Evolutionary conservation across 1,140 invertebrate genomes (phyloP).

Genomic region (Rhysida immarginata): DNA sequence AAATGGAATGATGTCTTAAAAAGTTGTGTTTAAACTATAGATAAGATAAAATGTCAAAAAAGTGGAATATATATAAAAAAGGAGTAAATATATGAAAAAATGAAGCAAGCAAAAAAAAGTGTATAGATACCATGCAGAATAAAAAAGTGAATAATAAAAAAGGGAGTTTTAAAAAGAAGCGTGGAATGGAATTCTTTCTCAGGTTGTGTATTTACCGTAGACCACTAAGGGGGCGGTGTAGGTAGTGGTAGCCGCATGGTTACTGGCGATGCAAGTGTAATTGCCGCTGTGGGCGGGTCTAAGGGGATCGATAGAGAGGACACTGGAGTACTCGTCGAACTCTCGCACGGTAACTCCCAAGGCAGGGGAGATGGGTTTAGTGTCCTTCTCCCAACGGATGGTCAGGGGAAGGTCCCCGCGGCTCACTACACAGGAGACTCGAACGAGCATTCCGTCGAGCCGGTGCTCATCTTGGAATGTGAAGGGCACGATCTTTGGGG

Average conservation of each 20-base stretch:
- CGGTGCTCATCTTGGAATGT: slow-evolving; percentile 26
- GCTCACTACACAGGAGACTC: slow-evolving; percentile 78
- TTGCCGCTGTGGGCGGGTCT: slow-evolving; percentile 25
- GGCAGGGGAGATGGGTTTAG: slow-evolving; percentile 23
- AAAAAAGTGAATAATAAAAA: background rate
- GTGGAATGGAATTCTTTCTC: slow-evolving; percentile 1
- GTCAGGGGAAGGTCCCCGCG: slow-evolving; percentile 39
- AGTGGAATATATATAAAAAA: too few species aligned
- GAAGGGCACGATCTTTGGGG: slow-evolving; percentile 34
- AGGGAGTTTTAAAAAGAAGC: background rate
- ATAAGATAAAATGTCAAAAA: too few species aligned
- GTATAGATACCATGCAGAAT: too few species aligned
- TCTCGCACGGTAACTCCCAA: slow-evolving; percentile 25
- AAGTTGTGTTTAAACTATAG: too few species aligned
- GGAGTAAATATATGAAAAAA: too few species aligned
- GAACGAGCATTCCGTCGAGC: slow-evolving; percentile 31
- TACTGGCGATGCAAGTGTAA: slow-evolving; percentile 65
- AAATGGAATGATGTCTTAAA: too few species aligned
- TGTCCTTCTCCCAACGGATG: slow-evolving; percentile 31
- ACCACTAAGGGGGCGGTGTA: slow-evolving; percentile 63
- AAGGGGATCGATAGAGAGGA: slow-evolving; percentile 16
- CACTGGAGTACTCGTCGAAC: slow-evolving; percentile 14
- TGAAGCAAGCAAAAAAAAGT: too few species aligned
- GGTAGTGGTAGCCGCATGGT: slow-evolving; percentile 58
- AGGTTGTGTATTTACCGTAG: slow-evolving; percentile 31